phyloP scores from a whole-genome alignment of 2,888 invertebrate species.

The Epinotia brunnichana region DNA sequence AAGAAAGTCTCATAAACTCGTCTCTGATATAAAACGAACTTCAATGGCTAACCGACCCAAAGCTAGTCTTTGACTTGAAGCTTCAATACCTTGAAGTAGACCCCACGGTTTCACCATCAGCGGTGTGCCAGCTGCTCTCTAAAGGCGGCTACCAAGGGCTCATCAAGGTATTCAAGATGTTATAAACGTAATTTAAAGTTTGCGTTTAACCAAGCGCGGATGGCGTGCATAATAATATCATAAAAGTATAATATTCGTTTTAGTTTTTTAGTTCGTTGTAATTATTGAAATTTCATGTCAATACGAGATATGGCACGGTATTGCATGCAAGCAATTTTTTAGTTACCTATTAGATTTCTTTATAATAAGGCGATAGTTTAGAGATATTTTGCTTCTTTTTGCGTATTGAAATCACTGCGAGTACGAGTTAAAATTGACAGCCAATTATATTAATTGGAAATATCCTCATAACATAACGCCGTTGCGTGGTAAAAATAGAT shows the following conservation, averaged over 20 bases:
- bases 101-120: too few relatives aligned
- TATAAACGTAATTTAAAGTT: slow-evolving; percentile 73
- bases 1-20: too few relatives aligned
- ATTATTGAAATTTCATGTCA: too few relatives aligned
- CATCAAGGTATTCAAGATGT: slow-evolving; percentile 82
- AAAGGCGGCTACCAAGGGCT: slow-evolving; percentile 83
- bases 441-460: slow-evolving; percentile 20
- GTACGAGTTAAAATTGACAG: slow-evolving; percentile 14
- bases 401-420: neutral
- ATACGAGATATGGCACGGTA: too few relatives aligned
- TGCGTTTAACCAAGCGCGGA: too few relatives aligned
- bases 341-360: neutral
- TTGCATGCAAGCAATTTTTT: neutral
- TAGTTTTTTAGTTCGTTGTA: too few relatives aligned
- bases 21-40: too few relatives aligned
- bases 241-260: too few relatives aligned
- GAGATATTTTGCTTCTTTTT: slow-evolving; percentile 10
- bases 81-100: too few relatives aligned
- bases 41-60: too few relatives aligned
- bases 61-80: too few relatives aligned
- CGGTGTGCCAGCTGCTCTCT: slow-evolving; percentile 77
- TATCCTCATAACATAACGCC: slow-evolving; percentile 32
- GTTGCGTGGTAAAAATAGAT: slow-evolving; percentile 31
- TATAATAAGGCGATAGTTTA: neutral
- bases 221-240: too few relatives aligned